Base-by-base conservation (phyloP, 2,888 invertebrate genomes). In the Chymomyza caudatula region DNA sequence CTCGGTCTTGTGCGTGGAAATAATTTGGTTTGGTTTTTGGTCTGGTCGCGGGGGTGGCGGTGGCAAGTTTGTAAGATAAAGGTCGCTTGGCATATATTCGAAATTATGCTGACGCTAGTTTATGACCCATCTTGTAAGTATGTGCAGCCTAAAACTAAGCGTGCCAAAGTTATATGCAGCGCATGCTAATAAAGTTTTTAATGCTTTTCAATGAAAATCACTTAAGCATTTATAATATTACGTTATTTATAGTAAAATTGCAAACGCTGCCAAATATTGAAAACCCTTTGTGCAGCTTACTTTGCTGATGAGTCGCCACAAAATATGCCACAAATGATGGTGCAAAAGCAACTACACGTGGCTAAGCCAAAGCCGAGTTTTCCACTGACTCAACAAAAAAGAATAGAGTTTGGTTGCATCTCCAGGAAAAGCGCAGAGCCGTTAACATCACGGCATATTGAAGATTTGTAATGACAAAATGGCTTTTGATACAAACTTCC, bases 381-480 rank as follows among this genome's bases (percentile, higher is more conserved):
- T 17, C n/a, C 13, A 19, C 47, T 29, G 54, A 54, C 6, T 25
- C 15, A 54, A 11, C 29, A 29, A 29, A 52, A 17, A 23, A 23
- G 23, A 23, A 4, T 53, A n/a, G 6, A 22, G 17, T 4, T 17
- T 13, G 29, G 4, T 23, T 23, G 5, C 25, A 25, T 25, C 6
- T 25, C 6, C 1, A 25, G n/a, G n/a, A n/a, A n/a, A n/a, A n/a
- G n/a, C n/a, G n/a, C n/a, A n/a, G n/a, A n/a, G n/a, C n/a, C 15
- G 60, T 54, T 64, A 25, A 63, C 25, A 49, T 62, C 51, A 61
- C 65, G 59, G 61, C 66, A 81, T 70, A 49, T 73, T 76, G 51
- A 73, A 70, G 75, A 82, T 82, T 82, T 78, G 75, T 75, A 73
- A 78, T 85, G 76, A 81, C 85, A 78, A 87, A 87, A 81, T 81